phyloP scores from a whole-genome alignment of 2,888 invertebrate genomes.

The Idaea dimidiata region DNA sequence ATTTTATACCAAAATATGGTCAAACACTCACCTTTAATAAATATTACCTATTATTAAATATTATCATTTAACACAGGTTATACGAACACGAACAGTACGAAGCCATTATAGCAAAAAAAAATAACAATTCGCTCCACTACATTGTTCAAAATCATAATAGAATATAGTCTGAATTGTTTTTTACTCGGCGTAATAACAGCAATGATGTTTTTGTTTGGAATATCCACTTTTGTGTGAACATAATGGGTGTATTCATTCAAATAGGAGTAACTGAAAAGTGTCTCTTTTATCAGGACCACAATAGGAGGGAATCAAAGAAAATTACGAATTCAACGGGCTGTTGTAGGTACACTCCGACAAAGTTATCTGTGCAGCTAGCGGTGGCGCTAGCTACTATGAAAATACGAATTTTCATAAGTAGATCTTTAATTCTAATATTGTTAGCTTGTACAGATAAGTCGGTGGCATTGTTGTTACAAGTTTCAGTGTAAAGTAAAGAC shows the following conservation, averaged over 20 bases:
- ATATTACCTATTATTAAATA: too few species aligned
- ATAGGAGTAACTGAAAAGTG: slow-evolving; percentile 70
- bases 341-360: slow-evolving; percentile 54
- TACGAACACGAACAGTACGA: too few species aligned
- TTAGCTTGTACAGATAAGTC: too few species aligned
- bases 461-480: too few species aligned
- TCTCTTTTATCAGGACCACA: slow-evolving; percentile 76
- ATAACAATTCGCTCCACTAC: slow-evolving; percentile 51
- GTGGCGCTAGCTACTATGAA: too few species aligned
- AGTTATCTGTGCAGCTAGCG: too few species aligned
- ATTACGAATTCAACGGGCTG: slow-evolving; percentile 64
- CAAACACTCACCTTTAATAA: too few species aligned
- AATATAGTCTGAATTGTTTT: slow-evolving; percentile 65
- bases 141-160: slow-evolving; percentile 64
- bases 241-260: slow-evolving; percentile 78
- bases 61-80: too few species aligned
- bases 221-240: slow-evolving; percentile 73
- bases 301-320: slow-evolving; percentile 75
- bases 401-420: too few species aligned
- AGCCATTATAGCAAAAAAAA: slow-evolving; percentile 45
- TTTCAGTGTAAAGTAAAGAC: slow-evolving; percentile 54
- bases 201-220: slow-evolving; percentile 73
- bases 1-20: too few species aligned
- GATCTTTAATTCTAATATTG: too few species aligned
- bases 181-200: slow-evolving; percentile 59